These are phyloP conservation scores for Hylaea fasciaria DNA, from an alignment of 2,888 invertebrate species.

Conservation along the genomic window DNA sequence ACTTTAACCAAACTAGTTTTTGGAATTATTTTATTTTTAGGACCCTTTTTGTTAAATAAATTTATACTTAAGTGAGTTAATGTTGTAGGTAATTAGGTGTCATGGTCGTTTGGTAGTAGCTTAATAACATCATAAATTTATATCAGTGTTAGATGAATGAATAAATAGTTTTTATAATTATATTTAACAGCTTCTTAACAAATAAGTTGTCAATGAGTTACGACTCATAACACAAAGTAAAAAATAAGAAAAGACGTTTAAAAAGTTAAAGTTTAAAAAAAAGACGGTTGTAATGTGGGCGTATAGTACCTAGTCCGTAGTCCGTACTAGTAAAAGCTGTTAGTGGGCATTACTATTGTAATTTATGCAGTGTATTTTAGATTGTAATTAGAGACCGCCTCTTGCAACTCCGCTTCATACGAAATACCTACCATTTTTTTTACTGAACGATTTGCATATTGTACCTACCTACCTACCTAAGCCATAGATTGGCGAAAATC, in stretches of 20 bases:
- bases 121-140: constrained; percentile 3
- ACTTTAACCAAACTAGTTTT: constrained; percentile 14
- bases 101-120: not conserved
- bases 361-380: not conserved
- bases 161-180: too few species aligned
- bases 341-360: too few species aligned
- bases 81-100: not conserved
- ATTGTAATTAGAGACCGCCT: not conserved
- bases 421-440: too few species aligned
- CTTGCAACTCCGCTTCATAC: not conserved
- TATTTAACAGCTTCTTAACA: not conserved
- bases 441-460: too few species aligned
- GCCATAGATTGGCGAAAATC: too few species aligned
- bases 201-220: not conserved
- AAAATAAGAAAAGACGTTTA: not conserved
- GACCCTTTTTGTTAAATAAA: constrained; percentile 5
- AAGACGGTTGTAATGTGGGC: not conserved
- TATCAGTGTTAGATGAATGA: not conserved
- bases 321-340: too few species aligned
- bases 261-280: not conserved
- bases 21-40: constrained; percentile 1
- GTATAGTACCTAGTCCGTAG: too few species aligned
- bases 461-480: too few species aligned
- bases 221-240: too few species aligned
- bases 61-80: not conserved